Base-by-base conservation (phyloP, 2,113 vertebrate genomes). In the Dipodomys spectabilis region DNA sequence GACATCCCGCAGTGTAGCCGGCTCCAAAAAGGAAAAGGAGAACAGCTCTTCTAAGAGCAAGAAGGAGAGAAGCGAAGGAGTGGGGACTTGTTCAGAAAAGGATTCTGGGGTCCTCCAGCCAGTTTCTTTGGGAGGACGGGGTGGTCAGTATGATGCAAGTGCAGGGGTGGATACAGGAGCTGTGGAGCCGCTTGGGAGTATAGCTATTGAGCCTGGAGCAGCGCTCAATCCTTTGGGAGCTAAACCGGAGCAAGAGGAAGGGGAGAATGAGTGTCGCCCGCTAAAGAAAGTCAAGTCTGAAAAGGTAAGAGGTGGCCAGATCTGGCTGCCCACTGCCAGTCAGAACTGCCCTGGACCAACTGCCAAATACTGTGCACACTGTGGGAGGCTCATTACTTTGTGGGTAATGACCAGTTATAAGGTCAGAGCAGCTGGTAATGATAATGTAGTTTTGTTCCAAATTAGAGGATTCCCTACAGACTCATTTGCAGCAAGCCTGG, bases 251-350 rank as follows among this genome's bases (percentile, higher is more conserved):
- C 98, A 98, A 88, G 99, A 99, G 97, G 99, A 99, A 73, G 98
- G 99, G 97, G 99, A 99, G 90, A 98, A 97, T 57, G 99, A 99
- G 95, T 99, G 99, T 98, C 98, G 99, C 97, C 98, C 98, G 72
- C 96, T 99, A 97, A 99, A 99, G 97, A 99, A 99, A 97, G 98
- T 99, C 97, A 99, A 99, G 98, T 98, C 98, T 20, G 99, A 99
- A 98, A 99, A 99, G 99, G 99, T 99, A 99, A 98, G 99, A 96
- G 92, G 45, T 87, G 35, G 86, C 80, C 22, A 57, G 89, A 87
- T 60, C 89, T 93, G 87, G 87, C 94, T 96, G 93, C 93, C 94
- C 74, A 69, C 28, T 92, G 90, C 88, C 71, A 72, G 88, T 91
- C 95, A 88, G 86, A 94, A 91, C 88, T 95, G 72, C 88, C 90